Percentiles rank a stretch among this genome's conserved stretches.
Conservation (phyloP, 2,888 invertebrate genomes). For the Tetragonula carbonaria region DNA sequence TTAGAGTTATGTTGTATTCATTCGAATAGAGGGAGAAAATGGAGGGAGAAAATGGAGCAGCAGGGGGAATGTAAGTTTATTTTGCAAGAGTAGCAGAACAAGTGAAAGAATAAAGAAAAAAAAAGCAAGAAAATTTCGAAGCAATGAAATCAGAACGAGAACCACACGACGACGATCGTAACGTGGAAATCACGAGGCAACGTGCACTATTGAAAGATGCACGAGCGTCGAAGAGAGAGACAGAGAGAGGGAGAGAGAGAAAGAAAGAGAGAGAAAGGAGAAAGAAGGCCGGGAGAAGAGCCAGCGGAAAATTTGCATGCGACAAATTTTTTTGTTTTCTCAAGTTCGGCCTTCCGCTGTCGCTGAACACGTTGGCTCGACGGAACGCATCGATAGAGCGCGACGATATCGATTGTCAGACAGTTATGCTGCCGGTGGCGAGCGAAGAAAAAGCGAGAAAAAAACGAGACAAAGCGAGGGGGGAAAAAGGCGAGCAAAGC, state of each 20-base stretch:
- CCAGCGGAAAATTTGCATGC: constrained; percentile 28
- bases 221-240: neutral
- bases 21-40: no score
- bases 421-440: constrained; percentile 17
- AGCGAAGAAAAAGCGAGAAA: neutral
- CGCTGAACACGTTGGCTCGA: constrained; percentile 11
- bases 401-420: constrained; percentile 47
- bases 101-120: no score
- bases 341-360: constrained; percentile 11
- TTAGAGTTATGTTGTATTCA: no score
- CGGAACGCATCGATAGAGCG: constrained; percentile 33
- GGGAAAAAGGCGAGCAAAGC: no score
- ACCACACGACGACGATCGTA: constrained; percentile 1
- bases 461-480: neutral
- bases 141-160: constrained; percentile 37
- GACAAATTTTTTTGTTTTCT: constrained; percentile 22
- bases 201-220: constrained; percentile 40
- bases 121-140: neutral
- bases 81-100: neutral
- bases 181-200: constrained; percentile 25
- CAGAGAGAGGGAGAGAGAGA: neutral
- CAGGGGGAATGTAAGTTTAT: no score
- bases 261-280: no score
- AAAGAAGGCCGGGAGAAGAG: neutral
- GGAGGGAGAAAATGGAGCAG: no score